Conservation (phyloP, 2,888 invertebrate genomes). For the Caradrina kadenii region DNA sequence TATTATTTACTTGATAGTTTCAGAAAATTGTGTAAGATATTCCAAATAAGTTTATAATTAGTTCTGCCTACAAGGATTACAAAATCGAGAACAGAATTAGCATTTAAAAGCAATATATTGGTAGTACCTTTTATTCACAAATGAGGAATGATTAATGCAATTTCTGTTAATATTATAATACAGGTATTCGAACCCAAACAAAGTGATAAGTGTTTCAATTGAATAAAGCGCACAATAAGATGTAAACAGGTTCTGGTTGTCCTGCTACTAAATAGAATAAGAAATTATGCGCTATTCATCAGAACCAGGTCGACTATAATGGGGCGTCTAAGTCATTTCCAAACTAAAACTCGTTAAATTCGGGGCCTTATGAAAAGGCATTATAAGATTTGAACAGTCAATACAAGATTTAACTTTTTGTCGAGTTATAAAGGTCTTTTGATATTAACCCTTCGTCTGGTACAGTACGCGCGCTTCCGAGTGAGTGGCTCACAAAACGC, state of each 20-base stretch:
- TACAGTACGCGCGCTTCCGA: slow-evolving; percentile 66
- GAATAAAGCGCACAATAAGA: slow-evolving; percentile 67
- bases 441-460: slow-evolving; percentile 70
- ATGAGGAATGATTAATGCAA: slow-evolving; percentile 29
- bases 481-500: slow-evolving; percentile 74
- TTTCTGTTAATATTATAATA: slow-evolving; percentile 31
- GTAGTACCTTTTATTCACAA: slow-evolving; percentile 16
- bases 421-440: slow-evolving; percentile 67
- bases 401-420: slow-evolving; percentile 64
- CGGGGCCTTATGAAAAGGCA: slow-evolving; percentile 51
- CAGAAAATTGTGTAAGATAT: background rate
- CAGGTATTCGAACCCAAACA: slow-evolving; percentile 42
- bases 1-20: background rate
- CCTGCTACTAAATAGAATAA: slow-evolving; percentile 67
- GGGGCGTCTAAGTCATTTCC: slow-evolving; percentile 56
- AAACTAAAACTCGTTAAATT: slow-evolving; percentile 59
- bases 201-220: slow-evolving; percentile 57
- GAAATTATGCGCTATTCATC: slow-evolving; percentile 75
- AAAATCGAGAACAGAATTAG: slow-evolving; percentile 30
- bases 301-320: slow-evolving; percentile 59
- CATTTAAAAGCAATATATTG: slow-evolving; percentile 20
- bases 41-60: background rate
- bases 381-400: slow-evolving; percentile 62
- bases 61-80: background rate
- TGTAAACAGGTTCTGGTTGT: slow-evolving; percentile 75